These are phyloP conservation scores for Paraplagusia blochii DNA, from an alignment of 2,113 vertebrate species.

Conservation along the genomic window DNA sequence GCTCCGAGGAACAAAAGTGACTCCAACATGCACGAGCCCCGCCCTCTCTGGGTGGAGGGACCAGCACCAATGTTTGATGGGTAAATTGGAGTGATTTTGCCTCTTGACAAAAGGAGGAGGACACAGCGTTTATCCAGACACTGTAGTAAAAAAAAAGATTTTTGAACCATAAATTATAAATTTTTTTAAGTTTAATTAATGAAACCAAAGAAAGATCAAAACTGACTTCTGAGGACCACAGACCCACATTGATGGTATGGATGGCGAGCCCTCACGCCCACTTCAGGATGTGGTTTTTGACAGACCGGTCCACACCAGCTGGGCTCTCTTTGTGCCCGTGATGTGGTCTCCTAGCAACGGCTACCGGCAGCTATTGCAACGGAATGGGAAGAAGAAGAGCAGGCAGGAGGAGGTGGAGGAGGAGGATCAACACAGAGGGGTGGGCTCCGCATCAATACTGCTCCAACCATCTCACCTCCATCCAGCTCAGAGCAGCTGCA, in stretches of 20 bases:
- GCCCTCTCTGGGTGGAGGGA: slow-evolving; percentile 52
- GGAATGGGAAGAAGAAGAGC: slow-evolving; percentile 52
- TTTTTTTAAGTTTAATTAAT: neutral
- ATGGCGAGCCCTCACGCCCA: slow-evolving; percentile 58
- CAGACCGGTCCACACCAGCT: slow-evolving; percentile 86
- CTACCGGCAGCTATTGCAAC: slow-evolving; percentile 85
- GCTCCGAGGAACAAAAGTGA: slow-evolving; percentile 42
- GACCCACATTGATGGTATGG: slow-evolving; percentile 50
- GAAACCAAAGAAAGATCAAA: neutral
- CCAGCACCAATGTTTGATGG: slow-evolving; percentile 50
- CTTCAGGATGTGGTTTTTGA: slow-evolving; percentile 73
- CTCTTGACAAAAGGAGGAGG: slow-evolving; percentile 52
- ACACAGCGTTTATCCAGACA: slow-evolving; percentile 17
- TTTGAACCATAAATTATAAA: too few relatives aligned
- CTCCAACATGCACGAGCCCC: slow-evolving; percentile 48
- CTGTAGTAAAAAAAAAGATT: neutral
- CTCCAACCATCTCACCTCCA: slow-evolving; percentile 64
- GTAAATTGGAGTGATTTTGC: slow-evolving; percentile 58
- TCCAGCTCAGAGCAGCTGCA: slow-evolving; percentile 63
- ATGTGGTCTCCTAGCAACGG: slow-evolving; percentile 94
- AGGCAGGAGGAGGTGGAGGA: slow-evolving; percentile 25
- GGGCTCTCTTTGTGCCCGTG: slow-evolving; percentile 89
- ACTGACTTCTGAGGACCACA: slow-evolving; percentile 27
- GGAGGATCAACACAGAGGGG: slow-evolving; percentile 73
- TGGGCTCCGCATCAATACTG: slow-evolving; percentile 75